A percentile compares a stretch with the other conserved stretches of the same genome.
Evolutionary conservation across 2,888 invertebrate species (phyloP).

Genomic region (Mesodorylaimus sp.): DNA sequence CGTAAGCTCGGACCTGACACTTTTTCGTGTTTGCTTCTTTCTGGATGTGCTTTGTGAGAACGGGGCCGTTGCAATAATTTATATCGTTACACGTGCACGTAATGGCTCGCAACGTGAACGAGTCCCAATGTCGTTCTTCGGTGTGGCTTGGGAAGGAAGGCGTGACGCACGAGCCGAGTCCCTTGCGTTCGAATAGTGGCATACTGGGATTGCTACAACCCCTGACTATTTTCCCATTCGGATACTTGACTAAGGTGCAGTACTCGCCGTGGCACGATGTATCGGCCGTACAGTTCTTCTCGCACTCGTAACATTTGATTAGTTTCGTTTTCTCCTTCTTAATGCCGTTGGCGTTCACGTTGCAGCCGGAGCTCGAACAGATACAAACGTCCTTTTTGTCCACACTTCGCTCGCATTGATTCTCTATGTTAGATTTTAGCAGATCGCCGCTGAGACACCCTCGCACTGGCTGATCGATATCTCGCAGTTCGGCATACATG

Average conservation of each 20-base stretch:
- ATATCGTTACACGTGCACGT: neutral
- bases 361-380: too few species aligned
- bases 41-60: neutral
- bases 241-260: neutral
- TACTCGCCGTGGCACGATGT: constrained; percentile 2
- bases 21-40: neutral
- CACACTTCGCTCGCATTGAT: too few species aligned
- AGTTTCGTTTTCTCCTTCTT: too few species aligned
- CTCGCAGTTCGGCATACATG: too few species aligned
- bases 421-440: too few species aligned
- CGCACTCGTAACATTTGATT: too few species aligned
- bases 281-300: too few species aligned
- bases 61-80: neutral
- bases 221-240: neutral
- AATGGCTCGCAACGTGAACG: neutral
- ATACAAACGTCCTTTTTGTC: too few species aligned
- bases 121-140: neutral
- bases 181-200: constrained; percentile 1
- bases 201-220: constrained; percentile 1
- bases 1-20: neutral
- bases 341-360: too few species aligned
- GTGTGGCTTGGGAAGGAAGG: neutral
- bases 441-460: too few species aligned
- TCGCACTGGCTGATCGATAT: too few species aligned
- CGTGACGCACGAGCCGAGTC: neutral